A percentile compares a stretch with the other conserved stretches of the same genome.
These are phyloP conservation scores for Malurus cyaneus DNA, from an alignment of 2,113 vertebrate genomes.

Conservation along the genomic window DNA sequence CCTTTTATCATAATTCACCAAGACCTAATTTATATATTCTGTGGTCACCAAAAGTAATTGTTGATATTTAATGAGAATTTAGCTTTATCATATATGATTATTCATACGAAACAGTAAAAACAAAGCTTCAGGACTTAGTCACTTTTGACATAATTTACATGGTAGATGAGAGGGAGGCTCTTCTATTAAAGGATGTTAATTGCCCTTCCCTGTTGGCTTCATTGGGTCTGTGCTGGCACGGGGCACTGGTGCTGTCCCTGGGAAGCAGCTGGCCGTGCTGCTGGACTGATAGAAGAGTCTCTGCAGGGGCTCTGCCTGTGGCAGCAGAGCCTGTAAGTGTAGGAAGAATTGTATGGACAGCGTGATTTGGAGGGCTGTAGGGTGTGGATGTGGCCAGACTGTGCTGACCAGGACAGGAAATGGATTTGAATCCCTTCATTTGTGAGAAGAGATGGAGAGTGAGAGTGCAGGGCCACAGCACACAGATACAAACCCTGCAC, in stretches of 20 bases:
- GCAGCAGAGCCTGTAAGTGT: accelerated
- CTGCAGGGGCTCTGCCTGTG: not conserved
- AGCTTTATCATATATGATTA: not conserved
- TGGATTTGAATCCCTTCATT: not conserved
- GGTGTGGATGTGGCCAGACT: not conserved
- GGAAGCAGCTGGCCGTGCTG: not conserved
- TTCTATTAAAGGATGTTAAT: not conserved
- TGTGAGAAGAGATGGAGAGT: not conserved
- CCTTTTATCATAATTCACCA: not conserved
- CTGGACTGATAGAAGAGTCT: not conserved
- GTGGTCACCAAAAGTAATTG: not conserved
- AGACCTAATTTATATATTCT: not conserved
- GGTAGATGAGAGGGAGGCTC: not conserved
- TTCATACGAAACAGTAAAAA: not conserved
- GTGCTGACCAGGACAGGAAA: not conserved
- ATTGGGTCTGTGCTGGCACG: not conserved
- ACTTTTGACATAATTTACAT: not conserved
- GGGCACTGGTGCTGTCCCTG: not conserved
- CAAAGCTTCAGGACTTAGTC: not conserved
- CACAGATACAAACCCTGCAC: accelerated
- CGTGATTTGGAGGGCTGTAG: not conserved
- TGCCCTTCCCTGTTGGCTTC: not conserved
- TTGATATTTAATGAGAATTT: not conserved
- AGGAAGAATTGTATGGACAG: not conserved
- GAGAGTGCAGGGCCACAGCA: not conserved